Evolutionary conservation across 2,113 vertebrate genomes (phyloP).

Genomic region (Setophaga petechia): DNA sequence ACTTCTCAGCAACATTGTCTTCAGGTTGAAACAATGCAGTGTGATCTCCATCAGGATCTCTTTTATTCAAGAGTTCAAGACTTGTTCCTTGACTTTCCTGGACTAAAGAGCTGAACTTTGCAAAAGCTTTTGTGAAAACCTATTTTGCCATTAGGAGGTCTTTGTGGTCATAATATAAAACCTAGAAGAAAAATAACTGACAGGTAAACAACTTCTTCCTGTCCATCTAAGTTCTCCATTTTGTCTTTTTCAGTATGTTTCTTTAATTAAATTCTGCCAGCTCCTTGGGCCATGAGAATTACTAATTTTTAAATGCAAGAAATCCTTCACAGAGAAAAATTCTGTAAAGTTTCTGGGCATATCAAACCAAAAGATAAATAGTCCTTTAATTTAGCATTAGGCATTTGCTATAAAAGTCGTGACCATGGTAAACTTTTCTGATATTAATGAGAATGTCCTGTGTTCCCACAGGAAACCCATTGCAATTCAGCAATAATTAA

Average conservation of each 20-base stretch:
- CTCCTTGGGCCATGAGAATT: not conserved
- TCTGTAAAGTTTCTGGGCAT: not conserved
- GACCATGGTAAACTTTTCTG: not conserved
- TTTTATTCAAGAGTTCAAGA: not conserved
- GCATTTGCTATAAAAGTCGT: not conserved
- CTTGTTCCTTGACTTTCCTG: not conserved
- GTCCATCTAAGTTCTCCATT: not conserved
- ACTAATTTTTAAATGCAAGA: not conserved
- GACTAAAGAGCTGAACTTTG: not conserved
- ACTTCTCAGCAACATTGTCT: not conserved
- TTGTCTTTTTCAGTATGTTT: not conserved
- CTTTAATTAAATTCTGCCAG: not conserved
- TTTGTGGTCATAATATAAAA: too few relatives aligned
- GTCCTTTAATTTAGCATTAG: not conserved
- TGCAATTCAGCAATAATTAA: constrained; percentile 41
- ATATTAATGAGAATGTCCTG: not conserved
- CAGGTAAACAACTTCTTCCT: not conserved
- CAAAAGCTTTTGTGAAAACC: not conserved
- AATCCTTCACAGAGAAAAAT: not conserved
- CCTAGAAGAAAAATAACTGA: not conserved
- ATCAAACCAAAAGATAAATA: not conserved
- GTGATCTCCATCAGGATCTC: not conserved
- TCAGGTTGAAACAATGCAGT: not conserved
- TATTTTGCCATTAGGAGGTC: too few relatives aligned
- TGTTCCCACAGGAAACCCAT: not conserved